phyloP scores from a whole-genome alignment of 1,140 invertebrate species.

The Colletes latitarsis region DNA sequence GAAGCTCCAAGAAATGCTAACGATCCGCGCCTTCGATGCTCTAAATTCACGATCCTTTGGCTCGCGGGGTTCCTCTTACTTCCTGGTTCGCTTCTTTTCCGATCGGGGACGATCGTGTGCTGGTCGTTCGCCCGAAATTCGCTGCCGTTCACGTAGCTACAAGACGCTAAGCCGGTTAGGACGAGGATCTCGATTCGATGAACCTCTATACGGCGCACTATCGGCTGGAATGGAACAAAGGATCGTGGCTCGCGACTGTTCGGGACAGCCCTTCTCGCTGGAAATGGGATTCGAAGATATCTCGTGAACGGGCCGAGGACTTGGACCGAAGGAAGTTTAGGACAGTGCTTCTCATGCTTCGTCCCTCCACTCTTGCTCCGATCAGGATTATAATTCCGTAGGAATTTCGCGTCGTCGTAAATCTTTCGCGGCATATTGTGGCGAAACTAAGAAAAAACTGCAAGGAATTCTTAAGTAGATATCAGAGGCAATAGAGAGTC shows the following conservation, averaged over 20 bases:
- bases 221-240: slow-evolving; percentile 41
- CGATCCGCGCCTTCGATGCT: slow-evolving; percentile 39
- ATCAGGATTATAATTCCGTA: no score
- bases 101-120: slow-evolving; percentile 9
- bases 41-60: slow-evolving; percentile 25
- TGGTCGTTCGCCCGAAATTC: slow-evolving; percentile 19
- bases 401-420: no score
- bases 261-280: slow-evolving; percentile 9
- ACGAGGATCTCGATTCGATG: slow-evolving; percentile 33
- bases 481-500: no score
- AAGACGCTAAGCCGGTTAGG: slow-evolving; percentile 50
- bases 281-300: slow-evolving; percentile 36
- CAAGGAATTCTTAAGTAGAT: no score
- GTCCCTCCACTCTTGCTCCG: no score
- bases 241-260: slow-evolving; percentile 32
- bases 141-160: not conserved
- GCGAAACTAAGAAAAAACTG: no score
- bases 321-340: not conserved
- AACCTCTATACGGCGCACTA: slow-evolving; percentile 13
- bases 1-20: slow-evolving; percentile 60
- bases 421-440: no score
- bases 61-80: not conserved
- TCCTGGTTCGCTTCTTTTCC: not conserved
- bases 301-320: not conserved
- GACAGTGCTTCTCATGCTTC: not conserved